A percentile compares a stretch with the other conserved stretches of the same genome.
Conservation (phyloP, 2,888 invertebrate species). For the Megalurothrips usitatus region DNA sequence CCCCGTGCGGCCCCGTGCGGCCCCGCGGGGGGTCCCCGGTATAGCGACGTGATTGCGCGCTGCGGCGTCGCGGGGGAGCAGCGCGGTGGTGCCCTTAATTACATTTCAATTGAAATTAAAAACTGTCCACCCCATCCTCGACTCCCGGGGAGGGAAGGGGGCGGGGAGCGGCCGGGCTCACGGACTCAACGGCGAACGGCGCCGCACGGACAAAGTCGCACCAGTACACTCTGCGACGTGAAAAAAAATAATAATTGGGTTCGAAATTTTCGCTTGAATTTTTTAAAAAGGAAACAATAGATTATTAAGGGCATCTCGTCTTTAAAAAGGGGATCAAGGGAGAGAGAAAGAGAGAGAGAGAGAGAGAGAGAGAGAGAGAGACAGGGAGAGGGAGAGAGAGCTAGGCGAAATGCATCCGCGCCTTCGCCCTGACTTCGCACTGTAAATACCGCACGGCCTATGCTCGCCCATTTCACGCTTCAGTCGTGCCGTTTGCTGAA, state of each 20-base stretch:
- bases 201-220: too few relatives aligned
- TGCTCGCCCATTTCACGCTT: neutral
- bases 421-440: too few relatives aligned
- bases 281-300: too few relatives aligned
- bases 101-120: conserved; percentile 21
- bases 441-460: neutral
- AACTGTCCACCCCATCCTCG: neutral
- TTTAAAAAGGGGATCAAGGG: too few relatives aligned
- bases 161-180: neutral
- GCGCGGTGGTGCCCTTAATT: neutral
- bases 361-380: too few relatives aligned
- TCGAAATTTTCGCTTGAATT: too few relatives aligned
- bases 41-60: neutral
- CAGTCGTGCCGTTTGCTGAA: neutral
- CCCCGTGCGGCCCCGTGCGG: neutral
- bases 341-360: too few relatives aligned
- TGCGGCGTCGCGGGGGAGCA: neutral
- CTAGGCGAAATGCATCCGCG: too few relatives aligned
- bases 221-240: too few relatives aligned
- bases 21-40: neutral
- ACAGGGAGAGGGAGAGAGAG: too few relatives aligned
- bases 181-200: neutral
- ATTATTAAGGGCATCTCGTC: too few relatives aligned
- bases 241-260: too few relatives aligned
- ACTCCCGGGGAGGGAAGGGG: neutral